Evolutionary conservation across 1,140 invertebrate species (phyloP), one percentile per base, ranked within the genome.

Genomic region (Saccostrea echinata): DNA sequence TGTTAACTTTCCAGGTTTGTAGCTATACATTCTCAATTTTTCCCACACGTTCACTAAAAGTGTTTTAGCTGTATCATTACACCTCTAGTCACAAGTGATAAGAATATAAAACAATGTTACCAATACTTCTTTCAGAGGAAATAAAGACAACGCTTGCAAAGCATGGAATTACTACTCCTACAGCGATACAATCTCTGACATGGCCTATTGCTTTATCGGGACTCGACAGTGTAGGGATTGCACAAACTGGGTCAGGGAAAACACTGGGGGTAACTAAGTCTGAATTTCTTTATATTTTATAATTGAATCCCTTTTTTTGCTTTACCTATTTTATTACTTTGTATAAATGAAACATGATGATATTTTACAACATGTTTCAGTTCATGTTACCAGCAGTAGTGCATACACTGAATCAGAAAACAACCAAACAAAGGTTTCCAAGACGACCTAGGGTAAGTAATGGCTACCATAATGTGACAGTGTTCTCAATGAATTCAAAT

Each of bases 161-260:
- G 85, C 92, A 87, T 90, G 94, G 86, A 91, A 98, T 97, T 95
- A 96, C 96, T 88, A 96, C 97, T 87, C 98, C 98, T 6, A 98
- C 98, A 24, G 95, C 97, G 16, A 98, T 95, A 80, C 94, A 95
- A 90, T 83, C 92, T n/a, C 86, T 92, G 27, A 92, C 92, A 3
- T 98, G 98, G 98, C 98, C 98, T 12, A 97, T 98, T 93, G 98
- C 98, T 82, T 96, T 99, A 95, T 97, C 97, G 93, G 98, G 98
- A 18, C 95, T 96, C 81, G 98, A 99, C 94, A 96, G 99, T 93
- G 95, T 96, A 83, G 96, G 95, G 27, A 96, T 96, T 89, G 95
- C 95, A 11, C 94, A 95, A 88, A 96, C 95, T 57, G 95, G 95
- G 64, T 94, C 91, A 52, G 95, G 95, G 84, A 96, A 96, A 90